Base-by-base conservation (phyloP, 1,140 invertebrate genomes). In the Brachionus rotundiformis region DNA sequence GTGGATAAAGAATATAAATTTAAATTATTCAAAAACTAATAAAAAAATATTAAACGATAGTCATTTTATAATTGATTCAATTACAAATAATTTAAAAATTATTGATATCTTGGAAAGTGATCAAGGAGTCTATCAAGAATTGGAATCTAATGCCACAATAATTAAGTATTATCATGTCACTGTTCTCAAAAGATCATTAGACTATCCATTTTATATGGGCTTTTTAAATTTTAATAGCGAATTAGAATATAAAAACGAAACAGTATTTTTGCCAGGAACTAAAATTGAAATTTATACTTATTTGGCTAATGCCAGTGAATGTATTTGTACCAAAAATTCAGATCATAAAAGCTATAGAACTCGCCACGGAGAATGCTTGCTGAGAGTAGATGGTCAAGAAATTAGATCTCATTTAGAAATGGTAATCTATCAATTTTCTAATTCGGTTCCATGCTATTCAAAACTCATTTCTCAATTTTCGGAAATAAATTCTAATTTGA, bases 121-220 rank as follows among this genome's bases (percentile, higher is more conserved):
- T 11, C 29, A 68, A 39, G 63, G 63, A 3, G n/a, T 68, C 19
- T 68, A 68, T 36, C 6, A 68, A 3, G 63, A 68, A 8, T 7
- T 68, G 11, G 63, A 68, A 68, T 36, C 5, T 19, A 23, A 68
- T 36, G 25, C 11, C n/a, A 36, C 63, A 11, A 10, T n/a, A 19
- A 68, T 68, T 16, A 68, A 33, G 33, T 36, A 68, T 36, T 68
- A 68, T 16, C 63, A 68, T 68, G 31, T 68, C 10, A 68, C 63
- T 68, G 31, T 68, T 13, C 29, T 68, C 2, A 3, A 23, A 8
- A 68, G 33, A 11, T 7, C 33, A 2, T n/a, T 68, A 13, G 33
- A n/a, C 3, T 68, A 68, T 36, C 63, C 63, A 36, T 8, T 68
- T 39, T 68, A 23, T 68, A 11, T 8, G 5, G 16, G 29, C 0